Percentiles rank a stretch among this genome's conserved stretches.
Conservation (phyloP, 2,888 invertebrate species). For the Phasia obesa region DNA sequence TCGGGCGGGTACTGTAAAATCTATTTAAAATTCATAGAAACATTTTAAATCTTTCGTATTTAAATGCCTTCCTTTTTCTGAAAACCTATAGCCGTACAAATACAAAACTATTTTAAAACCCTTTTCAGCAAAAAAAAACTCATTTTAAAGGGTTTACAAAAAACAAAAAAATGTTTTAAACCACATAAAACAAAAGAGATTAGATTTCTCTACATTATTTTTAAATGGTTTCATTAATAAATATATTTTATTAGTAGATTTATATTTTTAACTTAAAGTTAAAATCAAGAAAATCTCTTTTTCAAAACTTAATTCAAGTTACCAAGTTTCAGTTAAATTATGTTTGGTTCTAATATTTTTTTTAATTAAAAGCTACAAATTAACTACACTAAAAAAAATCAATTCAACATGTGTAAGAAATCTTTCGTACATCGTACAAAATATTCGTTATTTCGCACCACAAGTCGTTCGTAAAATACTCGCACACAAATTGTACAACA, state of each 20-base stretch:
- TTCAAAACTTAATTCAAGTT: constrained; percentile 12
- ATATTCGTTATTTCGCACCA: too few relatives aligned
- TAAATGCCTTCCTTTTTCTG: constrained; percentile 58
- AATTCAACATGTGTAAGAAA: too few relatives aligned
- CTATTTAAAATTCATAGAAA: constrained; percentile 12
- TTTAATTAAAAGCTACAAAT: too few relatives aligned
- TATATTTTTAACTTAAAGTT: neutral
- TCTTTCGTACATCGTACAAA: too few relatives aligned
- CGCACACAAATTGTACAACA: too few relatives aligned
- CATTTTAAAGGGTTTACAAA: constrained; percentile 24
- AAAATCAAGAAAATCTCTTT: neutral
- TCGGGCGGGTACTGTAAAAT: neutral
- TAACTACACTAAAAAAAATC: too few relatives aligned
- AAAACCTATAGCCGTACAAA: constrained; percentile 65
- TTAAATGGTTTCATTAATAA: constrained; percentile 10
- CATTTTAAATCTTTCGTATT: neutral
- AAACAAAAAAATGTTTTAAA: constrained; percentile 37
- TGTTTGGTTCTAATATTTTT: neutral
- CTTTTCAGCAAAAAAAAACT: constrained; percentile 4
- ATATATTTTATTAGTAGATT: constrained; percentile 7
- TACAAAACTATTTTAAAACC: constrained; percentile 42
- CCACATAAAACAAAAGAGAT: neutral
- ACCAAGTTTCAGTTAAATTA: constrained; percentile 7
- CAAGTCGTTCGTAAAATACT: too few relatives aligned
- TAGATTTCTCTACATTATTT: neutral